phyloP scores from a whole-genome alignment of 2,888 invertebrate species.

The Microplitis manilae region DNA sequence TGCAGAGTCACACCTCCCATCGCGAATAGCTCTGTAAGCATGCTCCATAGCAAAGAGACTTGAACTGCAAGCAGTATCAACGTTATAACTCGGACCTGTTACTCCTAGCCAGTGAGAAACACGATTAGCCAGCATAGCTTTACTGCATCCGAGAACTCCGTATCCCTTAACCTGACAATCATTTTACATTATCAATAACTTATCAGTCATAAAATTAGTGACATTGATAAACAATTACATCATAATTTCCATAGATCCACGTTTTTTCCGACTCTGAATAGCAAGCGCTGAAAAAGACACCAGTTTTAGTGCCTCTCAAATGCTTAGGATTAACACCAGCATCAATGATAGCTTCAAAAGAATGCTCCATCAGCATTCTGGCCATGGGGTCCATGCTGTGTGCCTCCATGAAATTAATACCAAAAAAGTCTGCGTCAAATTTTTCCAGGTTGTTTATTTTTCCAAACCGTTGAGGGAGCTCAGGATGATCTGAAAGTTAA shows the following conservation, averaged over 20 bases:
- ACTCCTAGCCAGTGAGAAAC: slow-evolving; percentile 88
- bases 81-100: slow-evolving; percentile 89
- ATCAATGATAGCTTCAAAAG: slow-evolving; percentile 75
- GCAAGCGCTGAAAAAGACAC: slow-evolving; percentile 83
- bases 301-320: slow-evolving; percentile 79
- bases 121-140: slow-evolving; percentile 92
- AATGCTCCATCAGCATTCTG: slow-evolving; percentile 76
- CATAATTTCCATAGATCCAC: slow-evolving; percentile 79
- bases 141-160: slow-evolving; percentile 83
- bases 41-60: slow-evolving; percentile 90
- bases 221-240: slow-evolving; percentile 66
- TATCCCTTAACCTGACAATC: slow-evolving; percentile 73
- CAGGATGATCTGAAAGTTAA: slow-evolving; percentile 73
- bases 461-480: slow-evolving; percentile 83
- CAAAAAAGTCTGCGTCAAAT: slow-evolving; percentile 76
- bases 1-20: slow-evolving; percentile 89
- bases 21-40: slow-evolving; percentile 83
- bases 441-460: slow-evolving; percentile 81
- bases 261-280: slow-evolving; percentile 83
- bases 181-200: background rate
- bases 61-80: slow-evolving; percentile 97
- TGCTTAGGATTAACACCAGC: slow-evolving; percentile 77
- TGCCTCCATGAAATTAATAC: slow-evolving; percentile 74
- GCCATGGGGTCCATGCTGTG: slow-evolving; percentile 77
- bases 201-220: too few species aligned